Evolutionary conservation across 2,888 invertebrate genomes (phyloP).

Genomic region (Drosophila tripunctata): DNA sequence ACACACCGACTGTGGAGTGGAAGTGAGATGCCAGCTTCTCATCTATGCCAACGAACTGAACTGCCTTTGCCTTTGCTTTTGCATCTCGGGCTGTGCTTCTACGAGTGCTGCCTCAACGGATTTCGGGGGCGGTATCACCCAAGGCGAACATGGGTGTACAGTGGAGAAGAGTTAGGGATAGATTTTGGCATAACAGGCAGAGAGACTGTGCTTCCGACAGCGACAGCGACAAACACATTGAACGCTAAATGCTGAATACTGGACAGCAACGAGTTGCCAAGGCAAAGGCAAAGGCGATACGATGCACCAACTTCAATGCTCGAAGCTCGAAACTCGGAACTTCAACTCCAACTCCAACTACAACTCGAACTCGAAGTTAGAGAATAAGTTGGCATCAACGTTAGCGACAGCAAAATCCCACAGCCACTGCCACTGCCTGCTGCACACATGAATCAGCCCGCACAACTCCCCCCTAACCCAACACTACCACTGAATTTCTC

Average conservation of each 20-base stretch:
- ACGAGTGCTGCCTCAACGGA: constrained; percentile 52
- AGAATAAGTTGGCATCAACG: constrained; percentile 75
- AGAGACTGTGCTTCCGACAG: constrained; percentile 34
- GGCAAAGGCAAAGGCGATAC: constrained; percentile 33
- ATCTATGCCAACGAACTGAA: constrained; percentile 64
- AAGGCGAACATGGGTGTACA: constrained; percentile 66
- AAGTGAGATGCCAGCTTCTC: constrained; percentile 41
- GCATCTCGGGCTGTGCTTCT: too few relatives aligned
- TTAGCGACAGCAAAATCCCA: constrained; percentile 62
- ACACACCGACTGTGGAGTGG: constrained; percentile 60
- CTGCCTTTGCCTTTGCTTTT: constrained; percentile 31
- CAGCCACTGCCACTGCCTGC: constrained; percentile 29
- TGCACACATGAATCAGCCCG: constrained; percentile 55
- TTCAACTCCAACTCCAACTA: too few relatives aligned
- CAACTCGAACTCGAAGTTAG: constrained; percentile 54
- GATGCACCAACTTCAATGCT: constrained; percentile 55
- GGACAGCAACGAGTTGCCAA: constrained; percentile 41
- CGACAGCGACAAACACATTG: constrained; percentile 47
- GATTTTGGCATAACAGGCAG: constrained; percentile 47
- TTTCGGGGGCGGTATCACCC: constrained; percentile 73
- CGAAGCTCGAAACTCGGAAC: too few relatives aligned
- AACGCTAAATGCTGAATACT: constrained; percentile 25
- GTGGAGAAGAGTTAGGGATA: constrained; percentile 40
- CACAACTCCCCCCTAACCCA: constrained; percentile 8
- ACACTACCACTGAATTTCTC: neutral